These are phyloP conservation scores for Idaea biselata DNA, from an alignment of 2,888 invertebrate species.

Conservation along the genomic window DNA sequence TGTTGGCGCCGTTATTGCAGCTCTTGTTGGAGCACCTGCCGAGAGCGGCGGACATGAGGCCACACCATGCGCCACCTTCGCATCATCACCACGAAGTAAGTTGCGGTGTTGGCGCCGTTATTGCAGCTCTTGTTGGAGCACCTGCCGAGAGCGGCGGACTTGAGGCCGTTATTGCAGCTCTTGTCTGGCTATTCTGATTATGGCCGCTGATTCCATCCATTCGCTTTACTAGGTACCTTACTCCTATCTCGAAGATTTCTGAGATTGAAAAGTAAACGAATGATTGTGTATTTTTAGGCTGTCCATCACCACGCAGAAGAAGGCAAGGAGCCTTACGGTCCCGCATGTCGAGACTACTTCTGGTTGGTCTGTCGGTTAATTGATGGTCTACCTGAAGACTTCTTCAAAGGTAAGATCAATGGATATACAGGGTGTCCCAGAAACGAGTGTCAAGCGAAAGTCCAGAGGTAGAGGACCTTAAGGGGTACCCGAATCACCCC, in stretches of 20 bases:
- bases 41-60: constrained; percentile 92
- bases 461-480: too few relatives aligned
- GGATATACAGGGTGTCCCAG: too few relatives aligned
- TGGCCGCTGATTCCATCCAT: not conserved
- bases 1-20: constrained; percentile 89
- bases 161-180: too few relatives aligned
- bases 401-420: constrained; percentile 81
- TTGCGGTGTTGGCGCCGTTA: constrained; percentile 87
- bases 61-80: constrained; percentile 52
- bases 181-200: constrained; percentile 11
- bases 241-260: not conserved
- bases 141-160: constrained; percentile 90
- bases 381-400: constrained; percentile 90
- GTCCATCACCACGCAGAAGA: constrained; percentile 84
- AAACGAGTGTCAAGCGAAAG: too few relatives aligned
- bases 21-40: constrained; percentile 90
- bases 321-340: constrained; percentile 96
- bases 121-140: constrained; percentile 90
- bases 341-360: constrained; percentile 96
- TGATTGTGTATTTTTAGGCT: constrained; percentile 47
- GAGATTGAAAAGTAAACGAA: not conserved
- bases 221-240: not conserved
- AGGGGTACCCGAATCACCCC: too few relatives aligned
- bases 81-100: constrained; percentile 63
- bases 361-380: constrained; percentile 94